Evolutionary conservation across 2,797 vertebrate genomes (phyloP).

Genomic region (Dromococcyx pavoninus): DNA sequence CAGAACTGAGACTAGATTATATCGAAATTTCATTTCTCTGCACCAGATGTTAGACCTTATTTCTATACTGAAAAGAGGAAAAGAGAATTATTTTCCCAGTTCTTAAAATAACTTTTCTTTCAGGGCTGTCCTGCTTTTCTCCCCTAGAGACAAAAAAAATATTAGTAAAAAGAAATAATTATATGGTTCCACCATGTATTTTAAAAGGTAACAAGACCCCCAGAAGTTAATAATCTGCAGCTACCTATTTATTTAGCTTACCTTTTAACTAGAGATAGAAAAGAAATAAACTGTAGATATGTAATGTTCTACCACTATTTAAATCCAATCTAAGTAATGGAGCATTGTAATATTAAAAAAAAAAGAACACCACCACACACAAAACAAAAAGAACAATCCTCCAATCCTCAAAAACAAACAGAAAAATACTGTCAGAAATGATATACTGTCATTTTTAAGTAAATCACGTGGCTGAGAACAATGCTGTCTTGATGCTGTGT

Average conservation of each 20-base stretch:
- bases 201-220: not conserved
- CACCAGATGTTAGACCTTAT: not conserved
- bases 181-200: not conserved
- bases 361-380: no score
- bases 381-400: rapidly evolving
- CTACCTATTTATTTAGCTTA: not conserved
- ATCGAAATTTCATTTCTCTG: not conserved
- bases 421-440: not conserved
- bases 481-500: not conserved
- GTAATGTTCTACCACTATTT: not conserved
- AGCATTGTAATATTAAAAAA: not conserved
- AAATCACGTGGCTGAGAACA: not conserved
- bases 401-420: no score
- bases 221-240: not conserved
- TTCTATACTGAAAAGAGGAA: not conserved
- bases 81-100: not conserved
- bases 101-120: not conserved
- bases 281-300: not conserved
- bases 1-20: not conserved
- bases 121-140: not conserved
- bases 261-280: not conserved
- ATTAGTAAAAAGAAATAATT: not conserved
- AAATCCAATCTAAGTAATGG: not conserved
- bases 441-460: not conserved
- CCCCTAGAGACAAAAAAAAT: not conserved